Evolutionary conservation across 2,797 vertebrate genomes (phyloP).

Genomic region (Enteromius anoplus): DNA sequence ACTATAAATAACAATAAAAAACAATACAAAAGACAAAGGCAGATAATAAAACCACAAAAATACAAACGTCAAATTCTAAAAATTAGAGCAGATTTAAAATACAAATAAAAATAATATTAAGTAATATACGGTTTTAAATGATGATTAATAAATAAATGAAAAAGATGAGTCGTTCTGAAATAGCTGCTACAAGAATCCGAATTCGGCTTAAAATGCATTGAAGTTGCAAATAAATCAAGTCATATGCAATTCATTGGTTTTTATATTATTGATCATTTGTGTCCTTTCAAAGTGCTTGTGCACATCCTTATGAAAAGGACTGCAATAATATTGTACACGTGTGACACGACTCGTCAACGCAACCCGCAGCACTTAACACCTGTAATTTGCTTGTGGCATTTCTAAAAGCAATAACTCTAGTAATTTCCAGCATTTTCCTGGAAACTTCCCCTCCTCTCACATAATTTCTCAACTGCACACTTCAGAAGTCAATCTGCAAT

Average conservation of each 20-base stretch:
- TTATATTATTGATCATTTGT: too few relatives aligned
- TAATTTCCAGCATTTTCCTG: not conserved
- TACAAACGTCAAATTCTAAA: too few relatives aligned
- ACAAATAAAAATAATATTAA: too few relatives aligned
- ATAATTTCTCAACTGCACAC: constrained; percentile 30
- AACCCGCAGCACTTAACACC: constrained; percentile 7
- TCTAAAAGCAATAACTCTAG: constrained; percentile 11
- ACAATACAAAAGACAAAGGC: not conserved
- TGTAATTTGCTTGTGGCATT: not conserved
- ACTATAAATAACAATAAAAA: not conserved
- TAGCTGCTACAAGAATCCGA: too few relatives aligned
- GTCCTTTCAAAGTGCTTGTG: not conserved
- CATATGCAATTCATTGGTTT: too few relatives aligned
- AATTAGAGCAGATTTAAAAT: too few relatives aligned
- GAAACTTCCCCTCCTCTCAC: not conserved
- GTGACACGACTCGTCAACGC: not conserved
- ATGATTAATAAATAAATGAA: too few relatives aligned
- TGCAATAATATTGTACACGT: not conserved
- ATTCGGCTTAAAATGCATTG: too few relatives aligned
- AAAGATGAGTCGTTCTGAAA: too few relatives aligned
- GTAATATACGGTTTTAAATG: too few relatives aligned
- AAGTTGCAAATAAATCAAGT: too few relatives aligned
- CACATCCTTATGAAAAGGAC: not conserved
- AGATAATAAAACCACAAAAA: too few relatives aligned
- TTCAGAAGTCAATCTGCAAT: constrained; percentile 32